A percentile compares a stretch with the other conserved stretches of the same genome.
These are phyloP conservation scores for Solea senegalensis DNA, from an alignment of 2,113 vertebrate genomes.

Conservation along the genomic window DNA sequence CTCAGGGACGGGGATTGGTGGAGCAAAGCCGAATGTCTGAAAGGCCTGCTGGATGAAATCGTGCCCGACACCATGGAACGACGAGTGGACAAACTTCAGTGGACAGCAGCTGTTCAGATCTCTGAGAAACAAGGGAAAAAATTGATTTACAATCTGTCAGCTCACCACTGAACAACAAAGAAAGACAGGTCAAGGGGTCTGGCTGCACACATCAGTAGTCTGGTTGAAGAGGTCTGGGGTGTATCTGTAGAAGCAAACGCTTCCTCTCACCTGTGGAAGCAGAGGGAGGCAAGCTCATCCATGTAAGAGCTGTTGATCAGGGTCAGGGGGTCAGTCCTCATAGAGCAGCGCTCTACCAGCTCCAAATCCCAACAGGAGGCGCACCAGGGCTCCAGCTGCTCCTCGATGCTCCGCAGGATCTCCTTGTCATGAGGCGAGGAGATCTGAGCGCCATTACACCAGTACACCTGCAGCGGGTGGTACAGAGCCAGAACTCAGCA, in stretches of 20 bases:
- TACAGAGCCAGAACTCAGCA: not conserved
- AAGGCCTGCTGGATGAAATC: conserved; percentile 91
- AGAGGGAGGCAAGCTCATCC: conserved; percentile 88
- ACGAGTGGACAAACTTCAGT: conserved; percentile 91
- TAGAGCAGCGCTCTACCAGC: conserved; percentile 82
- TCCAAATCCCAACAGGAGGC: conserved; percentile 91
- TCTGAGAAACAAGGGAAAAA: conserved; percentile 59
- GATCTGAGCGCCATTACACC: conserved; percentile 94
- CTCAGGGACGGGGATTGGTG: conserved; percentile 92
- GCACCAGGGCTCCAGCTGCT: conserved; percentile 90
- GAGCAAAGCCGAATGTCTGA: conserved; percentile 85
- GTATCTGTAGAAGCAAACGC: not conserved
- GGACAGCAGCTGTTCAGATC: conserved; percentile 83
- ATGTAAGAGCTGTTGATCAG: conserved; percentile 87
- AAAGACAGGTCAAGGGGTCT: not conserved
- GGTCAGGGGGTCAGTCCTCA: conserved; percentile 86
- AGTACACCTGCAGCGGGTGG: conserved; percentile 86
- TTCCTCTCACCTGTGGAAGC: conserved; percentile 86
- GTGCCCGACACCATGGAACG: conserved; percentile 95
- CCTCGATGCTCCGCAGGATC: conserved; percentile 89
- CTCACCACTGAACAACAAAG: not conserved
- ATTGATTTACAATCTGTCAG: not conserved
- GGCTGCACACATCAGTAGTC: not conserved
- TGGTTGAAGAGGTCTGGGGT: not conserved
- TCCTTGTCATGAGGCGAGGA: conserved; percentile 90